Evolutionary conservation across 2,888 invertebrate species (phyloP).

Genomic region (Achlya flavicornis): DNA sequence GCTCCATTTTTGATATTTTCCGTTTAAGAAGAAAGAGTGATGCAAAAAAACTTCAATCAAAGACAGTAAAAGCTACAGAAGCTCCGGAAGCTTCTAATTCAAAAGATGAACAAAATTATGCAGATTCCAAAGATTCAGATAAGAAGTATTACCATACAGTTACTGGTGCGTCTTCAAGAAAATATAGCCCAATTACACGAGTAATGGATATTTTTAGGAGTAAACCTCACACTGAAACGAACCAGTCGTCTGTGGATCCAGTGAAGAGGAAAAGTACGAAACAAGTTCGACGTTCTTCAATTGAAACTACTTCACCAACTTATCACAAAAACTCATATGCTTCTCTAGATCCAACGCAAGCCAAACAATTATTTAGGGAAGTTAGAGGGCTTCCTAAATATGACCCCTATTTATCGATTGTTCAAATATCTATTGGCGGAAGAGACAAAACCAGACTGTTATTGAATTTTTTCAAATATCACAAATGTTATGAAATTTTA

Average conservation of each 20-base stretch:
- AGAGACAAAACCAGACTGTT: conserved; percentile 77
- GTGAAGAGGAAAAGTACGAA: conserved; percentile 70
- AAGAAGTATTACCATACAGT: conserved; percentile 82
- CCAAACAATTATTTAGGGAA: conserved; percentile 78
- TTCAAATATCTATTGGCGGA: conserved; percentile 79
- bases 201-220: conserved; percentile 79
- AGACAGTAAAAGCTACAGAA: conserved; percentile 62
- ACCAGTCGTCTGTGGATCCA: conserved; percentile 55
- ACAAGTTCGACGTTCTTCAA: conserved; percentile 71
- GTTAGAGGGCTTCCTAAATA: conserved; percentile 77
- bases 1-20: conserved; percentile 81
- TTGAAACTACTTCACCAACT: conserved; percentile 78
- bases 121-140: conserved; percentile 71
- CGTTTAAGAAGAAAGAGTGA: conserved; percentile 78
- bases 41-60: conserved; percentile 69
- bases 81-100: conserved; percentile 53
- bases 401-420: conserved; percentile 79
- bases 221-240: conserved; percentile 67
- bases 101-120: conserved; percentile 58
- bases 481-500: conserved; percentile 79
- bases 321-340: conserved; percentile 80
- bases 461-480: conserved; percentile 79
- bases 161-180: conserved; percentile 76
- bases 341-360: conserved; percentile 75
- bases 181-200: conserved; percentile 78